Percentiles rank a stretch among this genome's conserved stretches.
Conservation (phyloP, 1,140 invertebrate species). For the Leucophenga varia region DNA sequence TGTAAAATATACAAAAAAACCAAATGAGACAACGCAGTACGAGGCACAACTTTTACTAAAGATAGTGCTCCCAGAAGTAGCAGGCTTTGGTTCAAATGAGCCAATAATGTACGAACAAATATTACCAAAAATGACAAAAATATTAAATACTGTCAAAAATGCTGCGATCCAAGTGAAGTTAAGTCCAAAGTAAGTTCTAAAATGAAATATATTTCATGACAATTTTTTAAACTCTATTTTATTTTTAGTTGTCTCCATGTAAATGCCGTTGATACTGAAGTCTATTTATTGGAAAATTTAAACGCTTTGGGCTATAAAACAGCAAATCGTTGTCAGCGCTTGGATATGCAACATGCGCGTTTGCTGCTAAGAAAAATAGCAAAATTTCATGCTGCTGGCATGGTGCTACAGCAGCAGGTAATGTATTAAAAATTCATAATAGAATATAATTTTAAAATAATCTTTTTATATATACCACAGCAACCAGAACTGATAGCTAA, state of each 20-base stretch:
- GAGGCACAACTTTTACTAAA: slow-evolving; percentile 30
- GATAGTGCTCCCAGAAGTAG: slow-evolving; percentile 22
- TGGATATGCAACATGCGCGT: slow-evolving; percentile 19
- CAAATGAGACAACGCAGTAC: slow-evolving; percentile 5
- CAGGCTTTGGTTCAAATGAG: slow-evolving; percentile 32
- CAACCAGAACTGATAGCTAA: slow-evolving; percentile 15
- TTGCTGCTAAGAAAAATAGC: slow-evolving; percentile 33
- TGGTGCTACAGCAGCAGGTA: slow-evolving; percentile 24
- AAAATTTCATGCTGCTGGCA: slow-evolving; percentile 40
- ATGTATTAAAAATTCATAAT: too few relatives aligned
- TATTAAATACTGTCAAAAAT: slow-evolving; percentile 6
- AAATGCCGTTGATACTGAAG: too few relatives aligned
- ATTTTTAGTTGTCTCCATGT: too few relatives aligned
- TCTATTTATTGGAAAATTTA: slow-evolving; percentile 41
- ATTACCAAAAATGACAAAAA: slow-evolving; percentile 26
- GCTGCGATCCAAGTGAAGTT: slow-evolving; percentile 24
- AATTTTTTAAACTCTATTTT: too few relatives aligned
- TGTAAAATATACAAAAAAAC: slow-evolving; percentile 21
- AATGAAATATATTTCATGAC: too few relatives aligned
- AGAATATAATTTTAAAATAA: too few relatives aligned
- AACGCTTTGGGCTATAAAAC: slow-evolving; percentile 17
- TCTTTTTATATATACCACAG: too few relatives aligned
- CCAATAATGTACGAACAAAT: slow-evolving; percentile 27
- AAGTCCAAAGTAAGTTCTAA: slow-evolving; percentile 27
- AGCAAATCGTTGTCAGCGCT: slow-evolving; percentile 22